These are phyloP conservation scores for Perodicticus potto DNA, from an alignment of 2,797 vertebrate species.

Conservation along the genomic window DNA sequence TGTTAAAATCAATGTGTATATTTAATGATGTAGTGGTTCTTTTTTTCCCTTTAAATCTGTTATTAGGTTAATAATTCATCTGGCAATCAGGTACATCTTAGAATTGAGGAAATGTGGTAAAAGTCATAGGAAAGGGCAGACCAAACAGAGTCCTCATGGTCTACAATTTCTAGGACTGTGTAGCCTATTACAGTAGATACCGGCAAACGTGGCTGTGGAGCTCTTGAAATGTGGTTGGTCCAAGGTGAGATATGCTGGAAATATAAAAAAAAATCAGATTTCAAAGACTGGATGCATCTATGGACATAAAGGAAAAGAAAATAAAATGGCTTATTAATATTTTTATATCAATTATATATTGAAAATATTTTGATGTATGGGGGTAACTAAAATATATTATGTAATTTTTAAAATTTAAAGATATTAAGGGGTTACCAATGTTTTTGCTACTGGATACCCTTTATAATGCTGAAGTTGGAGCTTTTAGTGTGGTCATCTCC, in stretches of 20 bases:
- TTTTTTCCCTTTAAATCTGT: background rate
- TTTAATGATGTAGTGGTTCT: background rate
- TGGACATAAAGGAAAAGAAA: background rate
- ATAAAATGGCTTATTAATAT: background rate
- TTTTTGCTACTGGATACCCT: background rate
- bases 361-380: background rate
- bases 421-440: background rate
- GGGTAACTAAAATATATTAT: background rate
- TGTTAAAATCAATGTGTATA: background rate
- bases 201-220: background rate
- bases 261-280: background rate
- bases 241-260: background rate
- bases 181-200: background rate
- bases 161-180: no score
- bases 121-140: background rate
- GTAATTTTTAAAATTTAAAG: background rate
- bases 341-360: background rate
- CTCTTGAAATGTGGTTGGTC: background rate
- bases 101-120: background rate
- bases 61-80: background rate
- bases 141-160: background rate
- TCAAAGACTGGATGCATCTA: background rate
- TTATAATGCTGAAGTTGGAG: background rate
- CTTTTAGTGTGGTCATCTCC: no score
- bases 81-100: background rate